Evolutionary conservation across 2,113 vertebrate genomes (phyloP).

Genomic region (Emydura subglobosa): DNA sequence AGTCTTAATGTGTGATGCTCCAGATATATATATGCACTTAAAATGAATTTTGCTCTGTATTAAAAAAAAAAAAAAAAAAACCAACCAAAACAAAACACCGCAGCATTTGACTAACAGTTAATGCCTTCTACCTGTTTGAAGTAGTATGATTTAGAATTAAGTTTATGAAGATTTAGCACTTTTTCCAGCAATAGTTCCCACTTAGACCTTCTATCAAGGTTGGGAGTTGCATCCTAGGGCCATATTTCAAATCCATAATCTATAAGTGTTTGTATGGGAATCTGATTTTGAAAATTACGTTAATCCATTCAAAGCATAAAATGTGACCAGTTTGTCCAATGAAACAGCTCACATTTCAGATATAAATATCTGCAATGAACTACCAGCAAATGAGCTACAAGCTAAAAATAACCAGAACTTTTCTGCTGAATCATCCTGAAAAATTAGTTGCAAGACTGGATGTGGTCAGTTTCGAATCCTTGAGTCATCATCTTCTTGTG

Average conservation of each 20-base stretch:
- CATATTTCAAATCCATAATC: background rate
- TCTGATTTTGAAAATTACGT: background rate
- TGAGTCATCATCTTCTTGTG: too few species aligned
- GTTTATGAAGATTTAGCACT: background rate
- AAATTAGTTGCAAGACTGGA: background rate
- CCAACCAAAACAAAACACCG: too few species aligned
- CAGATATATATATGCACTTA: background rate
- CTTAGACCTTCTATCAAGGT: background rate
- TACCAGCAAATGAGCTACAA: too few species aligned
- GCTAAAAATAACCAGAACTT: too few species aligned
- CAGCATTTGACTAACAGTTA: background rate
- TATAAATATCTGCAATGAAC: too few species aligned
- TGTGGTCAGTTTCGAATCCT: background rate
- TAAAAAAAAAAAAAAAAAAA: too few species aligned
- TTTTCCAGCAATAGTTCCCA: background rate
- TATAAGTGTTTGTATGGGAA: background rate
- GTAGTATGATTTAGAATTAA: background rate
- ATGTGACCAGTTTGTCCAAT: too few species aligned
- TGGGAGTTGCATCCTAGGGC: background rate
- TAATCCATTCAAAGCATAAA: background rate
- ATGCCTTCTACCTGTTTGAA: too few species aligned
- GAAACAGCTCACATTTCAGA: too few species aligned
- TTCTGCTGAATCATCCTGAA: slow-evolving; percentile 34
- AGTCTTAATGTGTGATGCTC: background rate
- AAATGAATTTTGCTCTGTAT: background rate